Base-by-base conservation (phyloP, 2,113 vertebrate species). In the Paedocypris sp. region DNA sequence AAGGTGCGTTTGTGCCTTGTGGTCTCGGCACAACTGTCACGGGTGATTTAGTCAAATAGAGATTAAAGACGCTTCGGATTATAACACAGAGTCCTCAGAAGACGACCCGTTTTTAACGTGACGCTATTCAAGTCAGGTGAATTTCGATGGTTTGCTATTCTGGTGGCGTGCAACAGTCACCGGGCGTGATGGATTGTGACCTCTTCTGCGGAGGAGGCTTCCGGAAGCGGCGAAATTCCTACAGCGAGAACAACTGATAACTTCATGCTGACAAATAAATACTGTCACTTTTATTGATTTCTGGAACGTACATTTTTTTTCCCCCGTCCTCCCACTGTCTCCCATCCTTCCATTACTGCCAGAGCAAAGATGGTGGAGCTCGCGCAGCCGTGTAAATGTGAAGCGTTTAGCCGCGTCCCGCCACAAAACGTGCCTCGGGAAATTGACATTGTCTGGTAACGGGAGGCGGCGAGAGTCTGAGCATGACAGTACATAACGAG, bases 401-500 rank as follows among this genome's bases (percentile, higher is more conserved):
- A 59, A 39, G 69, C 69, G 58, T 77, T 73, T 72, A 69, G 71
- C 68, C 59, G 65, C 53, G 13, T 52, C 66, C 46, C 22, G 51
- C 50, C 43, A 32, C 50, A 16, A 81, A 77, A 79, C 69, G 70
- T 75, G 76, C 74, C 72, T 56, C 56, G 69, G 64, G 69, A 73
- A 73, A 74, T 74, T 53, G 77, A 77, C 75, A 80, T 75, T 72
- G 80, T 85, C 77, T 82, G 69, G 69, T 75, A 79, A 78, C 76
- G 67, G 79, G 26, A n/a, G 65, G 69, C 67, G 32, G 45, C 25
- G 39, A 67, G 75, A 54, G 47, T 51, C 51, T 58, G 63, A 73
- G 75, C 75, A 75, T 77, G 84, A 78, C 80, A 84, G 87, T 89
- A 88, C 90, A 90, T 92, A 94, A 94, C 88, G 66, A 92, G 90